phyloP scores from a whole-genome alignment of 1,140 invertebrate genomes.

The Magallana angulata region DNA sequence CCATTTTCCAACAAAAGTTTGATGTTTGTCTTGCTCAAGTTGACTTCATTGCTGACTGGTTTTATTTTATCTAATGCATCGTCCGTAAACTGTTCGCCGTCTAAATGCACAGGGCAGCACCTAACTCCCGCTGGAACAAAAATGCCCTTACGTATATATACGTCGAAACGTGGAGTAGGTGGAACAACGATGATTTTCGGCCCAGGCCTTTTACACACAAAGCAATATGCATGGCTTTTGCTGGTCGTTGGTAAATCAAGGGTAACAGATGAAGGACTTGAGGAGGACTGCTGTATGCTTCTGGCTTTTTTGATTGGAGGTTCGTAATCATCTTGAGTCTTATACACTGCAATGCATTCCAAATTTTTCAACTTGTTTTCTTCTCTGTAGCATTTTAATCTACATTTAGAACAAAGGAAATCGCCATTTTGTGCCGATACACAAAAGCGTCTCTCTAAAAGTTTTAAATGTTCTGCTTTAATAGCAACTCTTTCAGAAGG shows the following conservation, averaged over 20 bases:
- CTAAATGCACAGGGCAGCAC: conserved; percentile 11
- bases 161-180: not conserved
- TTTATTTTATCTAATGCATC: not conserved
- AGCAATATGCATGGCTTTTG: not conserved
- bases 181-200: not conserved
- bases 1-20: not conserved
- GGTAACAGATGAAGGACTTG: too few relatives aligned
- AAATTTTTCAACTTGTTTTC: not conserved
- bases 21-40: not conserved
- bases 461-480: too few relatives aligned
- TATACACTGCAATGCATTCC: not conserved
- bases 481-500: too few relatives aligned
- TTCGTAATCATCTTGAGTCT: not conserved
- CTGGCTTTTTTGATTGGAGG: not conserved
- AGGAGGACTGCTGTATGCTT: too few relatives aligned
- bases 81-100: not conserved
- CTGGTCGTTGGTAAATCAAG: too few relatives aligned
- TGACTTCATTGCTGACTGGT: not conserved
- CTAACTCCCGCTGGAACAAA: not conserved
- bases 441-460: too few relatives aligned
- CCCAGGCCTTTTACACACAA: conserved; percentile 11
- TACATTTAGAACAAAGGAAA: conserved; percentile 3
- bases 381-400: not conserved
- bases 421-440: not conserved
- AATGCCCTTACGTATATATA: not conserved